phyloP scores from a whole-genome alignment of 2,113 vertebrate genomes.

The Esox niger region DNA sequence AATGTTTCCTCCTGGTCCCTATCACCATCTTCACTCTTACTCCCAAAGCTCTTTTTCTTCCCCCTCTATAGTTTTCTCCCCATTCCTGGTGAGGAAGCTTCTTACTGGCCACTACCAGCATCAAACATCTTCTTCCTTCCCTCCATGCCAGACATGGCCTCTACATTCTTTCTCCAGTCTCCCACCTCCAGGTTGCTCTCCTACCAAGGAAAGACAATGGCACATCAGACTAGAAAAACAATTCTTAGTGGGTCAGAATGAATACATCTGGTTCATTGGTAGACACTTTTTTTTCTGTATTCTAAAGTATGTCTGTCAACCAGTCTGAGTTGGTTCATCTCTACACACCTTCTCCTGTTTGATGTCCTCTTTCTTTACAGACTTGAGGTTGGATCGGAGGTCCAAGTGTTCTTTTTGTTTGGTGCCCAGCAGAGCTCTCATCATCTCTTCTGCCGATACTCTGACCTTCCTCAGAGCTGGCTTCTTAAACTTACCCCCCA shows the following conservation, averaged over 20 bases:
- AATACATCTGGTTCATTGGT: not conserved
- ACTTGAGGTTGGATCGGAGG: slow-evolving; percentile 93
- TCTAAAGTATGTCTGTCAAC: slow-evolving; percentile 5
- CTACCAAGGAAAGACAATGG: slow-evolving; percentile 1
- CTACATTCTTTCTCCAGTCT: slow-evolving; percentile 77
- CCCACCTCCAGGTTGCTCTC: slow-evolving; percentile 24
- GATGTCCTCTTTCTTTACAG: slow-evolving; percentile 97
- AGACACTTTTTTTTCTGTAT: not conserved
- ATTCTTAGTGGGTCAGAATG: not conserved
- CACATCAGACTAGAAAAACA: not conserved
- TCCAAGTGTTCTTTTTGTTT: slow-evolving; percentile 99
- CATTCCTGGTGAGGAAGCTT: not conserved
- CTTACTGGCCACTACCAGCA: slow-evolving; percentile 46
- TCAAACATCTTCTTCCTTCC: slow-evolving; percentile 88
- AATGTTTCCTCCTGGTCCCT: not conserved
- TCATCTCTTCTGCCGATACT: slow-evolving; percentile 95
- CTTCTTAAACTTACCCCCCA: slow-evolving; percentile 96
- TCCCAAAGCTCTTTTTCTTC: not conserved
- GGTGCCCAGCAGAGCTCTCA: slow-evolving; percentile 93
- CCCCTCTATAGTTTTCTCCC: not conserved
- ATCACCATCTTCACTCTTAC: not conserved
- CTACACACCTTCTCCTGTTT: slow-evolving; percentile 81
- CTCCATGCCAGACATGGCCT: slow-evolving; percentile 87
- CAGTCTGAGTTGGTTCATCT: not conserved
- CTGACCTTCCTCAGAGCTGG: slow-evolving; percentile 90